Conservation (phyloP, 2,888 invertebrate genomes). For the Scaptomyza cyrtandrae region DNA sequence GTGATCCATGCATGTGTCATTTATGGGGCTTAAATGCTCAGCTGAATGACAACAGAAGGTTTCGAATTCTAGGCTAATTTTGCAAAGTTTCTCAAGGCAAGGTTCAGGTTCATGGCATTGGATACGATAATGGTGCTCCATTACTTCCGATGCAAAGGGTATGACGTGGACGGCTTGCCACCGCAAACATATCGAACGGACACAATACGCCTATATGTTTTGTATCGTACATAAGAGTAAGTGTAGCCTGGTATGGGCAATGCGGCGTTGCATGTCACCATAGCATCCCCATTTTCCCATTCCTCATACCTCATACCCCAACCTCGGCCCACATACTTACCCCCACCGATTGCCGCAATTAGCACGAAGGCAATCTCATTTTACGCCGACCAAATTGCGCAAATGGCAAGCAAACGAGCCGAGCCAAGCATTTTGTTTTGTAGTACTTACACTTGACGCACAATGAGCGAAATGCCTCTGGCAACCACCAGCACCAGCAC, state of each 20-base stretch:
- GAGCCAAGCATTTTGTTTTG: slow-evolving; percentile 44
- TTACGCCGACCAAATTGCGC: slow-evolving; percentile 75
- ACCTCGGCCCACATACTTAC: slow-evolving; percentile 36
- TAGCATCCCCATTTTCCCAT: slow-evolving; percentile 39
- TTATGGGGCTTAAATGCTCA: slow-evolving; percentile 26
- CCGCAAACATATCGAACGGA: slow-evolving; percentile 18
- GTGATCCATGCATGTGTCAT: slow-evolving; percentile 8
- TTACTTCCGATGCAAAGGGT: slow-evolving; percentile 55
- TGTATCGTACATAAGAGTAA: slow-evolving; percentile 7
- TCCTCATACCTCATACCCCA: slow-evolving; percentile 8
- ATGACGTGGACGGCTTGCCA: slow-evolving; percentile 37
- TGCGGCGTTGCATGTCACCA: slow-evolving; percentile 65
- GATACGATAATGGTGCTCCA: slow-evolving; percentile 31
- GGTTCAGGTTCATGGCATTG: slow-evolving; percentile 45
- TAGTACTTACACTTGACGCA: slow-evolving; percentile 69
- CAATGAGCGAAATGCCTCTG: slow-evolving; percentile 47
- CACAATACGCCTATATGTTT: slow-evolving; percentile 10
- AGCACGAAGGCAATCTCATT: slow-evolving; percentile 79
- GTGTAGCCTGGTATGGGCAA: slow-evolving; percentile 30
- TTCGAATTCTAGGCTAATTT: slow-evolving; percentile 56
- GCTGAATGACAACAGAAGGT: slow-evolving; percentile 42
- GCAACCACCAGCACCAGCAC: slow-evolving; percentile 28
- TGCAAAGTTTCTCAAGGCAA: slow-evolving; percentile 41
- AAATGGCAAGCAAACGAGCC: slow-evolving; percentile 69
- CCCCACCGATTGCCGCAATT: slow-evolving; percentile 67